phyloP scores from a whole-genome alignment of 2,888 invertebrate species.

The Platerodrilus igneus region DNA sequence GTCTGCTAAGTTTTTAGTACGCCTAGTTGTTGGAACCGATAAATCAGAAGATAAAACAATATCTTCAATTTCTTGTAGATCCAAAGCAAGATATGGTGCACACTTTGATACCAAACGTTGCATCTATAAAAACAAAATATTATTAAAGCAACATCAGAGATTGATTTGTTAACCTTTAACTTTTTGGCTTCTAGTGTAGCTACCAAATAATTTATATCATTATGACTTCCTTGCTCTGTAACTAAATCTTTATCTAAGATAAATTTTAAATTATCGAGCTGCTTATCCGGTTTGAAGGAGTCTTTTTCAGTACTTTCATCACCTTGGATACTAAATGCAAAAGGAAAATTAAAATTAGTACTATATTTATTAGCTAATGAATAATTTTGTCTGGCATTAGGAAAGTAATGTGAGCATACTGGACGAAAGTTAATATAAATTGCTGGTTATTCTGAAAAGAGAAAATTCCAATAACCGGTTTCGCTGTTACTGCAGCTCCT shows the following conservation, averaged over 20 bases:
- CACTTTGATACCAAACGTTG: slow-evolving; percentile 51
- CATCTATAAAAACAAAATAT: slow-evolving; percentile 46
- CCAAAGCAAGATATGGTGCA: slow-evolving; percentile 57
- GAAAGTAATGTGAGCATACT: too few relatives aligned
- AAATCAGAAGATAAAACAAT: slow-evolving; percentile 43
- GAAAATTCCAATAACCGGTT: too few relatives aligned
- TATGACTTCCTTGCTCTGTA: slow-evolving; percentile 49
- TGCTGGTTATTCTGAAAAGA: too few relatives aligned
- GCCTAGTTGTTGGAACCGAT: slow-evolving; percentile 39
- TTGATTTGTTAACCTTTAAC: slow-evolving; percentile 34
- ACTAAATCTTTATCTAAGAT: slow-evolving; percentile 37
- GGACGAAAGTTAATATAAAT: too few relatives aligned
- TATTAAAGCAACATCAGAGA: slow-evolving; percentile 5
- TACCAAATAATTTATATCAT: slow-evolving; percentile 54
- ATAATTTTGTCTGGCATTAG: too few relatives aligned
- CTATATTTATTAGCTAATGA: too few relatives aligned
- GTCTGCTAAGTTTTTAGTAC: slow-evolving; percentile 31
- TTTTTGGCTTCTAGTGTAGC: slow-evolving; percentile 46
- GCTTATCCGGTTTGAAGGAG: slow-evolving; percentile 17
- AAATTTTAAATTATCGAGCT: slow-evolving; percentile 25
- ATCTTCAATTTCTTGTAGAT: slow-evolving; percentile 50
- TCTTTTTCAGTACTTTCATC: too few relatives aligned
- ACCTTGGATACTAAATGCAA: too few relatives aligned
- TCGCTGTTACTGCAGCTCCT: too few relatives aligned
- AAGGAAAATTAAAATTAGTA: too few relatives aligned